Base-by-base conservation (phyloP, 2,113 vertebrate genomes). In the Eurypyga helias region DNA sequence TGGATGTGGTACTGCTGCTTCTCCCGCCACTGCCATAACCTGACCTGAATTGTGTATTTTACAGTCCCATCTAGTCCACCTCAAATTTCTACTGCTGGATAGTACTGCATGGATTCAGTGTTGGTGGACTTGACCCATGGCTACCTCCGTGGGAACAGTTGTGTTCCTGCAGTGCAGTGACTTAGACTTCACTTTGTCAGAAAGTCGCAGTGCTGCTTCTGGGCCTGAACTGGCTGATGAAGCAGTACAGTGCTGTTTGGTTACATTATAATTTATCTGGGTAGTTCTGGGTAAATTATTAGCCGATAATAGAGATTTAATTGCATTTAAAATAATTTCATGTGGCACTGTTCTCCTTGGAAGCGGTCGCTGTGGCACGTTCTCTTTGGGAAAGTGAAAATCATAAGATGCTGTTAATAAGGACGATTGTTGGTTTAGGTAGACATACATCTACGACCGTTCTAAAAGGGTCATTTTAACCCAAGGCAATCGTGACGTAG, bases 111-210 rank as follows among this genome's bases (percentile, higher is more conserved):
- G 24, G 26, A 24, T 48, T 64, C 11, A 8, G 49, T 54, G 2
- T 23, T 33, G 58, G 45, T 79, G 71, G 83, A 4, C 46, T 57
- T 4, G 45, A 48, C 19, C 60, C 26, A 23, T 75, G 71, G 38
- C 43, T 29, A 20, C 1, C 24, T 43, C 3, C 11, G n/a, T 51
- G 69, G n/a, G 60, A 52, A 0, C 14, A 26, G 24, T 1, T 41
- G 38, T 46, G 7, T 73, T 93, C 24, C 7, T 2, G 1, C 1
- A 1, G 23, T 5, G 1, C 3, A 11, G 3, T 6, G 54, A 8
- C 29, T 43, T 26, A 9, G 38, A 41, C 24, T 71, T 41, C 77
- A 60, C 62, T 90, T 25, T 89, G 54, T 46, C 54, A 62, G 36
- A 38, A 80, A 58, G 62, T 24, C 64, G 57, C 58, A 25, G 26